Percentiles rank a stretch among this genome's conserved stretches.
phyloP scores from a whole-genome alignment of 2,113 vertebrate genomes.

The Daubentonia madagascariensis region DNA sequence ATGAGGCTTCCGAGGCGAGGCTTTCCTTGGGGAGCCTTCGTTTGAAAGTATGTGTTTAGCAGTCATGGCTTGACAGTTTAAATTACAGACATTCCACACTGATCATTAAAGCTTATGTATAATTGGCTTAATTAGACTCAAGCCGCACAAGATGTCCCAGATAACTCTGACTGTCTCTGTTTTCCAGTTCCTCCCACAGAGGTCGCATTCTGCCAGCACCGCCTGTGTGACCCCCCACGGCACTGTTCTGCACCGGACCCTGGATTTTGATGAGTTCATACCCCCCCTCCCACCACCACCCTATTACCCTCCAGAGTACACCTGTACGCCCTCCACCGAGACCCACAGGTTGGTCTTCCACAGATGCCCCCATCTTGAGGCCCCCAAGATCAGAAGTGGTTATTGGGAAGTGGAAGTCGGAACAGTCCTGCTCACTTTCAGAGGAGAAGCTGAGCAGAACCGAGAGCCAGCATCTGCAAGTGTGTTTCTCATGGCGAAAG shows the following conservation, averaged over 20 bases:
- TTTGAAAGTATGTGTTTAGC: neutral
- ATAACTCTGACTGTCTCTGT: slow-evolving; percentile 41
- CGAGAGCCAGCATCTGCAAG: accelerated
- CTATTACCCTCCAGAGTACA: slow-evolving; percentile 98
- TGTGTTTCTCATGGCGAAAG: accelerated
- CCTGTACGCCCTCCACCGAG: slow-evolving; percentile 91
- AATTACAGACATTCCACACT: neutral
- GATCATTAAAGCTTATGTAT: neutral
- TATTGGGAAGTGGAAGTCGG: accelerated
- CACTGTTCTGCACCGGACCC: slow-evolving; percentile 92
- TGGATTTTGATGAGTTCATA: slow-evolving; percentile 98
- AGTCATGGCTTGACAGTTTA: neutral
- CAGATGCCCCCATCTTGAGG: neutral
- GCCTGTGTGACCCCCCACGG: slow-evolving; percentile 95
- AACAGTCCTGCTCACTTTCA: accelerated
- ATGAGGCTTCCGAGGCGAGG: accelerated
- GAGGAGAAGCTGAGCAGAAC: neutral
- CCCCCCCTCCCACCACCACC: slow-evolving; percentile 96
- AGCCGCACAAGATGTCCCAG: neutral
- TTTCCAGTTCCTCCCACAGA: slow-evolving; percentile 95
- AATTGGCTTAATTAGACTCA: neutral
- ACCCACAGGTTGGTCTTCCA: slow-evolving; percentile 87
- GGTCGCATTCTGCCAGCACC: slow-evolving; percentile 86
- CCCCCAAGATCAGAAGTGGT: neutral
- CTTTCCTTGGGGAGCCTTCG: neutral